A percentile compares a stretch with the other conserved stretches of the same genome.
These are phyloP conservation scores for Cyprinella venusta DNA, from an alignment of 2,797 vertebrate species.

Conservation along the genomic window DNA sequence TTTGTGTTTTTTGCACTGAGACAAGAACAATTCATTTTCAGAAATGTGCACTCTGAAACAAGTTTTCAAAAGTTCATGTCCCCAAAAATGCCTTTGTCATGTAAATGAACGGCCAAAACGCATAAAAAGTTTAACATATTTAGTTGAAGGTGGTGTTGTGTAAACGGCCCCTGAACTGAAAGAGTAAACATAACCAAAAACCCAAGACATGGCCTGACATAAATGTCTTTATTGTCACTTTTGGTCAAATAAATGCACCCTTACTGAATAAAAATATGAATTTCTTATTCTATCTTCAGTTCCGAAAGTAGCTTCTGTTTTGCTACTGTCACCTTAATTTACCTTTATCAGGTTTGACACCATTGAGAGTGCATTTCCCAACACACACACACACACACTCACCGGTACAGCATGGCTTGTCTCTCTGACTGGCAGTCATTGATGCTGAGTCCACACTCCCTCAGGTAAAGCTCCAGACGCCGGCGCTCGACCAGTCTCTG, in stretches of 20 bases:
- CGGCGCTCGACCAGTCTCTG: conserved; percentile 76
- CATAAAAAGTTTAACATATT: too few relatives aligned
- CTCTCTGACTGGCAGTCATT: conserved; percentile 72
- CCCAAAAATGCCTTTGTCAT: too few relatives aligned
- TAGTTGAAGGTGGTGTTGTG: background rate
- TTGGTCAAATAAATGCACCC: background rate
- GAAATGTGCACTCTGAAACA: too few relatives aligned
- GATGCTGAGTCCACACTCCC: conserved; percentile 76
- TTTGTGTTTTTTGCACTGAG: too few relatives aligned
- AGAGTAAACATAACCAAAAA: background rate
- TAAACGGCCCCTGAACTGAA: background rate
- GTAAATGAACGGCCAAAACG: too few relatives aligned
- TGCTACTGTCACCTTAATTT: background rate
- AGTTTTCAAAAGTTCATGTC: too few relatives aligned
- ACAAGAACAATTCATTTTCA: too few relatives aligned
- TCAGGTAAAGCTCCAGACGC: conserved; percentile 77
- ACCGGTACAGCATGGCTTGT: conserved; percentile 82
- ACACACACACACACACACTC: conserved; percentile 57
- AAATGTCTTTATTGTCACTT: background rate
- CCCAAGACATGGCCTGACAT: background rate
- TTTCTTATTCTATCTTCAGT: background rate
- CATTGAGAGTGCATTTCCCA: conserved; percentile 8
- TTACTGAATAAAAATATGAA: background rate
- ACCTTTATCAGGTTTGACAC: conserved; percentile 15
- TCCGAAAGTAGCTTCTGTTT: background rate